Evolutionary conservation across 2,888 invertebrate genomes (phyloP).

Genomic region (Balanococcus diminutus): DNA sequence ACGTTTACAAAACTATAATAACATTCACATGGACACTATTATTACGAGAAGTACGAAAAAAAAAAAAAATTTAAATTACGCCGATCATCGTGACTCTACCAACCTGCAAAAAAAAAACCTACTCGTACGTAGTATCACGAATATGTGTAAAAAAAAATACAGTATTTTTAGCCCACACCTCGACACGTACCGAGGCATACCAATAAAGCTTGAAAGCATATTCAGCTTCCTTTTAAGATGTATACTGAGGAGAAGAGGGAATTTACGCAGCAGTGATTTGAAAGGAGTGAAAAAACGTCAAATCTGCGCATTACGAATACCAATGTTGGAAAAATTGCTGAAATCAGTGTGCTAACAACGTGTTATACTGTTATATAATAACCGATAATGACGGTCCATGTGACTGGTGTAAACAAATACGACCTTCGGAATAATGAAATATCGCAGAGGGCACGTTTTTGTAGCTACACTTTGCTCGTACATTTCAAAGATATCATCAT

Average conservation of each 20-base stretch:
- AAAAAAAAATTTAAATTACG: background rate
- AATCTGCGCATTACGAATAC: slow-evolving; percentile 17
- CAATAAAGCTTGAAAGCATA: background rate
- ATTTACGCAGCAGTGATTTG: background rate
- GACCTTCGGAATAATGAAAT: slow-evolving; percentile 1
- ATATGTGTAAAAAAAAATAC: background rate
- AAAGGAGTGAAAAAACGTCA: background rate
- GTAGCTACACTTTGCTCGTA: no score
- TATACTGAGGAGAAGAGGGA: background rate
- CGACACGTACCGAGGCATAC: background rate
- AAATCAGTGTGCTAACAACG: slow-evolving; percentile 15
- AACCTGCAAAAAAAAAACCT: background rate
- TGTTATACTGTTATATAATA: slow-evolving; percentile 18
- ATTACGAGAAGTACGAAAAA: background rate
- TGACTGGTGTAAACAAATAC: slow-evolving; percentile 13
- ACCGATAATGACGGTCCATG: background rate
- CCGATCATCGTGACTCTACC: background rate
- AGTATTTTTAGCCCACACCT: slow-evolving; percentile 11
- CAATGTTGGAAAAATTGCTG: background rate
- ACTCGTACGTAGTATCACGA: background rate
- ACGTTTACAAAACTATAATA: background rate
- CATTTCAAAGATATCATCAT: background rate
- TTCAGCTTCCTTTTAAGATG: background rate
- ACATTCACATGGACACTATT: background rate
- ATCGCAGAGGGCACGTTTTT: background rate